A percentile compares a stretch with the other conserved stretches of the same genome.
Evolutionary conservation across 2,888 invertebrate genomes (phyloP).

Genomic region (Drosophila pseudotalamancana): DNA sequence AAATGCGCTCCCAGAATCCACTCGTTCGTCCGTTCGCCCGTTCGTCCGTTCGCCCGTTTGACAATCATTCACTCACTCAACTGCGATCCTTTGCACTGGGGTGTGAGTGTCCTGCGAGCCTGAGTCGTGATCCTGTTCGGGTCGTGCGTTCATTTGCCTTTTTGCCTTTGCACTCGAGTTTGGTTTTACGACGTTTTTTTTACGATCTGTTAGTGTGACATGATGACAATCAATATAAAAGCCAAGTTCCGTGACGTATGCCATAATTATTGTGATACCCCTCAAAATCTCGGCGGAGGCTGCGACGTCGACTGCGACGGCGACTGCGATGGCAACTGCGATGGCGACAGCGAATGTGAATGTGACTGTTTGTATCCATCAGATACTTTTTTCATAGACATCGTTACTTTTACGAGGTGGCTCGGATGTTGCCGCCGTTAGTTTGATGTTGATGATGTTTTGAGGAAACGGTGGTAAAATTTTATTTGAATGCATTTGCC

Average conservation of each 20-base stretch:
- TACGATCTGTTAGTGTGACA: constrained; percentile 82
- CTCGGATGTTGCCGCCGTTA: constrained; percentile 71
- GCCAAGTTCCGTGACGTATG: constrained; percentile 77
- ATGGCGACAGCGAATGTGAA: constrained; percentile 6
- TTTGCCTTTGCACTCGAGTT: constrained; percentile 38
- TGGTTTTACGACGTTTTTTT: constrained; percentile 82
- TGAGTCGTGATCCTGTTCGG: constrained; percentile 22
- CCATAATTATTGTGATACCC: constrained; percentile 78
- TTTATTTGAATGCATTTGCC: constrained; percentile 73
- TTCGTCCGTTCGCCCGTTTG: constrained; percentile 2
- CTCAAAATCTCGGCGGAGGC: constrained; percentile 22
- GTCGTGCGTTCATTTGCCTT: constrained; percentile 41
- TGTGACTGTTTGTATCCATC: constrained; percentile 54
- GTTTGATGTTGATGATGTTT: constrained; percentile 62
- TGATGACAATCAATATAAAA: constrained; percentile 82
- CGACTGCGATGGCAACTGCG: constrained; percentile 23
- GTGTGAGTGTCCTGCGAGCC: constrained; percentile 45
- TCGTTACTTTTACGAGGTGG: constrained; percentile 81
- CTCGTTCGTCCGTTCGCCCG: constrained; percentile 15
- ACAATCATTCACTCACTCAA: constrained; percentile 49
- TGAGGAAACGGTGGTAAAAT: constrained; percentile 78
- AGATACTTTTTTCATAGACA: constrained; percentile 65
- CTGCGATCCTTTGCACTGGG: constrained; percentile 43
- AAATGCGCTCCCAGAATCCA: constrained; percentile 25
- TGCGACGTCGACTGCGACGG: constrained; percentile 10